Evolutionary conservation across 2,113 vertebrate genomes (phyloP), one percentile per base, ranked within the genome.

Genomic region (Chelonoidis abingdonii): DNA sequence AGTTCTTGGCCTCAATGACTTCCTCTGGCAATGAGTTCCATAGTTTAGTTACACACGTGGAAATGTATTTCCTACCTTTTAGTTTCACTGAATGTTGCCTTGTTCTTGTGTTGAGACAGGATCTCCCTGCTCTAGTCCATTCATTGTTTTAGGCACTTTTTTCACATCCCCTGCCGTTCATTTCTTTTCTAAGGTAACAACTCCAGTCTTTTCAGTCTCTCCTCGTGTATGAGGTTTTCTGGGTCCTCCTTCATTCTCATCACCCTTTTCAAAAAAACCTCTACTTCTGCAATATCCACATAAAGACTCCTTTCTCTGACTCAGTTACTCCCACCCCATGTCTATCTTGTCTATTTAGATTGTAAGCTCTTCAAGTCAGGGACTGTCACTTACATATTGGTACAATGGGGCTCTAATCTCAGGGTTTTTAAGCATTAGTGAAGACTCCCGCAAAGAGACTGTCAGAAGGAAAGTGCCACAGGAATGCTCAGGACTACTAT

Each of bases 61-160:
- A 93, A 95, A 82, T 94, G 56, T 86, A 92, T 92, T 94, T 91
- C 59, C 47, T 87, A 41, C 38, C 1, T 3, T 65, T 92, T 96
- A 3, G 16, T 24, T 35, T 12, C 89, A 88, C 35, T 78, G 3
- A 80, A 91, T 65, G 62, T 87, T 92, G 0, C 56, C 56, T 93
- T 86, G 44, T 4, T 85, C 24, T 86, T n/a, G 2, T 89, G 5
- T 82, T 88, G 6, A 94, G 69, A 87, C 84, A 57, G 14, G 44
- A 31, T 83, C 50, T 5, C 41, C 5, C 38, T 13, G 88, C 52
- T 91, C 27, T 56, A 84, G 49, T 95, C 94, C 82, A 90, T 89
- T 94, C 85, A 89, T 8, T 85, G 53, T 86, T n/a, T 88, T 93
- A 87, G 86, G 7, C 83, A 35, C 82, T 97, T 31, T 88, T 69